Evolutionary conservation across 1,140 invertebrate genomes (phyloP).

Genomic region (Meloidogyne hapla): DNA sequence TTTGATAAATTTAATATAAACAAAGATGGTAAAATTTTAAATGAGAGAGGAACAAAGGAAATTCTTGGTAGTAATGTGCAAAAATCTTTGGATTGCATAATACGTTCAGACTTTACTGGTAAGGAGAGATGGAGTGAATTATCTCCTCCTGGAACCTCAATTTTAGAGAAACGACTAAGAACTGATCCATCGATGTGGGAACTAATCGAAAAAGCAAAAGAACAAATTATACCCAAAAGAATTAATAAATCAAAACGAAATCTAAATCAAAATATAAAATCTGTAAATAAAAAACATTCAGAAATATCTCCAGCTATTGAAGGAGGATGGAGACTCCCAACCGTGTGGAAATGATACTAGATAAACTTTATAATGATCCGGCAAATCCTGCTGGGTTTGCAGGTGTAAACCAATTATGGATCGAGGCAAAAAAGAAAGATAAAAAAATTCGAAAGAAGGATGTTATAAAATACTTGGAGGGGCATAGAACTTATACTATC

Average conservation of each 20-base stretch:
- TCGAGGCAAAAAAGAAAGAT: slow-evolving; percentile 9
- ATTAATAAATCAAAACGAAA: slow-evolving; percentile 5
- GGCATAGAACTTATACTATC: not conserved
- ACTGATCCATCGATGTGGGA: not conserved
- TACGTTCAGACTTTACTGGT: too few species aligned
- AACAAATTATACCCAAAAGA: not conserved
- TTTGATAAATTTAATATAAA: too few species aligned
- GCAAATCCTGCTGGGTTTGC: not conserved
- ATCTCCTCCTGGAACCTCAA: not conserved
- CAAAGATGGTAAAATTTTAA: too few species aligned
- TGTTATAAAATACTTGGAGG: slow-evolving; percentile 2
- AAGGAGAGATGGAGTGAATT: too few species aligned
- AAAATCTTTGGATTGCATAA: too few species aligned
- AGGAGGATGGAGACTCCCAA: too few species aligned
- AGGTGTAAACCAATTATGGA: not conserved
- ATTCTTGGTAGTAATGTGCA: too few species aligned
- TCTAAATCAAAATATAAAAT: not conserved
- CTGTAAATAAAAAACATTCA: too few species aligned
- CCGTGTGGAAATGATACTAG: not conserved
- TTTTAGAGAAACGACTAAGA: not conserved
- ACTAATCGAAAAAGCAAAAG: not conserved
- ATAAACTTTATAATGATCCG: not conserved
- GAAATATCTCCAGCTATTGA: too few species aligned
- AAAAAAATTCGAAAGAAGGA: slow-evolving; percentile 5
- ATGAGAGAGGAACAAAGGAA: too few species aligned